Conservation (phyloP, 2,113 vertebrate genomes). For the Pelodiscus sinensis region DNA sequence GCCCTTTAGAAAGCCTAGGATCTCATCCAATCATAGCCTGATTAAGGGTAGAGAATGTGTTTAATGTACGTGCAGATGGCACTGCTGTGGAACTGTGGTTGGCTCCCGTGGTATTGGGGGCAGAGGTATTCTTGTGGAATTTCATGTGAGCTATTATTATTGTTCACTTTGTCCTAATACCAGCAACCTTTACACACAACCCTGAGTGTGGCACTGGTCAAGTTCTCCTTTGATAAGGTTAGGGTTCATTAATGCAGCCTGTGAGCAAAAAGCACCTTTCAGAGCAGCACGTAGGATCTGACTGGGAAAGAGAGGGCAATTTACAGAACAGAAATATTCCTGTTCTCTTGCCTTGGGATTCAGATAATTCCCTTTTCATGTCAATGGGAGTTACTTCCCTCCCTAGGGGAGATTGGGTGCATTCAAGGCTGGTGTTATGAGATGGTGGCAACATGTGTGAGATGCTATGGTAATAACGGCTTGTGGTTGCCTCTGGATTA, state of each 20-base stretch:
- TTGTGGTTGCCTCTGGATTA: background rate
- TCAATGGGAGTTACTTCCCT: background rate
- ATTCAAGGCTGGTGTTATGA: background rate
- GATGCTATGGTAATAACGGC: background rate
- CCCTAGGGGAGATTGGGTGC: background rate
- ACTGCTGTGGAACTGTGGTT: background rate
- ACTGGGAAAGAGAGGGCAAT: background rate
- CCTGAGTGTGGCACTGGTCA: rapidly evolving
- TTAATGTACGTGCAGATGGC: background rate
- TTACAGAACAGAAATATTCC: background rate
- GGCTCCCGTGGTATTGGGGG: background rate
- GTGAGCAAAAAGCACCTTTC: background rate
- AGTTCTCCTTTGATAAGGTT: background rate
- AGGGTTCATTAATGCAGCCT: background rate
- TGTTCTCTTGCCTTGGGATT: background rate
- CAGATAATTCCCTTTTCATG: background rate
- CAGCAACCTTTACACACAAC: background rate
- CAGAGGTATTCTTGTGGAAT: background rate
- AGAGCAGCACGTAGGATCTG: background rate
- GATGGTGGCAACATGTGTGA: background rate
- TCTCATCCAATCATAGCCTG: background rate
- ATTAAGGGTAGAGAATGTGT: background rate
- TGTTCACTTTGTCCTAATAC: background rate
- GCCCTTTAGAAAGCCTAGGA: background rate
- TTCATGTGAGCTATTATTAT: background rate